Base-by-base conservation (phyloP, 2,797 vertebrate species). In the Streptopelia turtur region DNA sequence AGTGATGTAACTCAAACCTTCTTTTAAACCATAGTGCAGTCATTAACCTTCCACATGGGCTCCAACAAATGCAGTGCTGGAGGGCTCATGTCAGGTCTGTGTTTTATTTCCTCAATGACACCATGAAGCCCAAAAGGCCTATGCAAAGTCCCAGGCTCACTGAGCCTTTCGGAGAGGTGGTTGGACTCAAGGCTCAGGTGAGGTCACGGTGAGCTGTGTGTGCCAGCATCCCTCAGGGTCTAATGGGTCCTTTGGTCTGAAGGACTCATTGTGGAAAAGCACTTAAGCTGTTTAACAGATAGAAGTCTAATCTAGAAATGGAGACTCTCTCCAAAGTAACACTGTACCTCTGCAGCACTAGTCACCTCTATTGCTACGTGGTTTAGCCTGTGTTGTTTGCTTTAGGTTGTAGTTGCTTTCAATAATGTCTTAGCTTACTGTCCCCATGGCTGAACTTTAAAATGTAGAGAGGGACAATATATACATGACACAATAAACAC, bases 41-140 rank as follows among this genome's bases (percentile, higher is more conserved):
- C 43, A n/a, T 61, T 81, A n/a, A 30, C 37, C 17, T 81, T 85
- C 45, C 43, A 53, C 3, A 1, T 17, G 27, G 27, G 16, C 65
- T 85, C 22, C 23, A 57, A 41, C 30, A 82, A 72, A 49, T 5
- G 8, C 25, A 20, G 27, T 31, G 28, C 16, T 33, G 33, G 22
- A 76, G 45, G 31, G 24, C 15, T 47, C 3, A 0, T 47, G 31
- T 63, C 43, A 53, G 25, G 37, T 33, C 23, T 47, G 15, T 5
- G 8, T 60, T 49, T 60, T 35, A 33, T 74, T 83, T 70, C 45
- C 35, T 31, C 17, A 61, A 45, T 28, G 21, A 17, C 8, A 28
- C 27, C 0, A 0, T 12, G 69, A 83, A 75, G 28, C 4, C 0
- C 0, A 8, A 0, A 8, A 8, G 59, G 9, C 7, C 37, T 11